Evolutionary conservation across 2,113 vertebrate species (phyloP), one percentile per base, ranked within the genome.

Genomic region (Amphiprion ocellaris): DNA sequence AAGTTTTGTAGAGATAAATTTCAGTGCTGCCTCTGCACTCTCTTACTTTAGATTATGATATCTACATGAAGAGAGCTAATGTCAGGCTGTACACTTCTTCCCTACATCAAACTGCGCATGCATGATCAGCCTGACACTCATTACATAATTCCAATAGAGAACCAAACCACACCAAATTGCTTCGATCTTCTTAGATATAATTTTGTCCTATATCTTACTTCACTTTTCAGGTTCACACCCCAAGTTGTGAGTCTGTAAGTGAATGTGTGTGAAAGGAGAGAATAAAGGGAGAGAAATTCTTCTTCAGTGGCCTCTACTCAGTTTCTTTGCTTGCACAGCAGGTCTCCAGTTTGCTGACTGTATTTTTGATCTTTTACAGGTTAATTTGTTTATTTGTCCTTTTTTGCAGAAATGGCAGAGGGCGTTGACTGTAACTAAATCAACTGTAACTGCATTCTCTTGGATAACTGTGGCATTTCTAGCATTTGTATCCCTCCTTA

Each of bases 261-360:
- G 37, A 23, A 46, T 56, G 37, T 47, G 16, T n/a, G 4, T 56
- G 55, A 9, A 24, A 37, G 41, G 17, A 9, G 5, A n/a, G 4
- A 21, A 52, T 5, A 10, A 5, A 41, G 39, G 49, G 28, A 28
- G 9, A 54, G 52, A 24, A 49, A 68, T 63, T 52, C 50, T 62
- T 44, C 17, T 66, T 52, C 23, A 44, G 23, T 50, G 28, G 11
- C 30, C 47, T 77, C n/a, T 58, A 12, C 50, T 78, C 49, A 58
- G n/a, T 70, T 55, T 55, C 30, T 76, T 50, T 89, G 78, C 89
- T 88, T 65, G 66, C 67, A 46, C 71, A 69, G 88, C 74, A 82
- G 4, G 73, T 87, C 52, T 69, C 2, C 10, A 70, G 70, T 82
- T 62, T 88, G 86, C 88, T 89, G 85, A 89, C 64, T 66, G 10